Base-by-base conservation (phyloP, 2,888 invertebrate species). In the Steromphala cineraria region DNA sequence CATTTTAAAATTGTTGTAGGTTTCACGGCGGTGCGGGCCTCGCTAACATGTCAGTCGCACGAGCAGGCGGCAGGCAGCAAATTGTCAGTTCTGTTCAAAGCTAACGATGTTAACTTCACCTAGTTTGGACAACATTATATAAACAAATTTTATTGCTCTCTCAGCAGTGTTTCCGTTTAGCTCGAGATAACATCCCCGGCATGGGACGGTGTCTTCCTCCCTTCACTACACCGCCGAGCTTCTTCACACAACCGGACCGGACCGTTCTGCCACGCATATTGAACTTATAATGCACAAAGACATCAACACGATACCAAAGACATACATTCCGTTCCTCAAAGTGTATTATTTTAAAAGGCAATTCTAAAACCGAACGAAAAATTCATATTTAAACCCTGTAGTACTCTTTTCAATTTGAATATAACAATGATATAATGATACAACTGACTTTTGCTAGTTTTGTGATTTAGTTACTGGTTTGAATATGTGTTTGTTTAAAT, bases 1-100 rank as follows among this genome's bases (percentile, higher is more conserved):
- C 71, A 36, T 71, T 71, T 71, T 36, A 71, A 71, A 71, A 71
- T 71, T 71, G 71, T 71, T 71, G 71, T 71, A 40, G 31, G 36
- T 71, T 71, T 71, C 71, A 31, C 40, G 24, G 71, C n/a, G 40
- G 71, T 13, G 36, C 71, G 3, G 28, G 19, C 31, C 40, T 13
- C 19, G 71, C 28, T 71, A 71, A 40, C 71, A 36, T 71, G 71
- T 31, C 71, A 71, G 71, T 40, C 24, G 71, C 71, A 71, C 71
- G 71, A 71, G 71, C 40, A 40, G 36, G 36, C 71, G 71, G 31
- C 71, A 71, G 71, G 36, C 71, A 71, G 40, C 71, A 19, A 71
- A 36, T 36, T 40, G 71, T 71, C 36, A 19, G 71, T 40, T 71
- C 31, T 71, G 15, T 71, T 71, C 71, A 71, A 71, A 71, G 71